Evolutionary conservation across 2,113 vertebrate genomes (phyloP), one percentile per base, ranked within the genome.

Genomic region (Myodes glareolus): DNA sequence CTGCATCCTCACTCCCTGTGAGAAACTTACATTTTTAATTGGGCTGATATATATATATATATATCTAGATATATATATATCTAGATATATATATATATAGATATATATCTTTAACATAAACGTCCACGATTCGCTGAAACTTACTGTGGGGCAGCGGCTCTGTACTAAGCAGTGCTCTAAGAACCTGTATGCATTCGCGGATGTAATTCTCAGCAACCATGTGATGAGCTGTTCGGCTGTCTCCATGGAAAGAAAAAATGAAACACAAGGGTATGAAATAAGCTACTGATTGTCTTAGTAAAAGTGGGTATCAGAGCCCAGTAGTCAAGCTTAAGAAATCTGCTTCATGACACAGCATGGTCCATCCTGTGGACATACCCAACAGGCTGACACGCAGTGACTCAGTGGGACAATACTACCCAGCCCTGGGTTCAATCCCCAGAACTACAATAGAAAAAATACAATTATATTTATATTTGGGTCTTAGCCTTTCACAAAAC

Each of bases 101-200:
- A 29, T 27, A 42, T 45, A 19, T 63, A 45, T 65, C 5, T 3
- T n/a, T 25, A 68, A 77, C 25, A 0, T 31, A 0, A 14, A 50
- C 95, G 63, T 77, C 23, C 67, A 50, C 85, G 65, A 47, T 47
- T 33, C 52, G 25, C 17, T 70, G 42, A 61, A 88, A 39, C 10
- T 7, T 58, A 9, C 4, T 5, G 29, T 6, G 25, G 19, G 5
- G 5, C 3, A 36, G 42, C 27, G 76, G 13, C 29, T 58, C 29
- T 31, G 23, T 42, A 73, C 16, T 72, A 95, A 47, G 31, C 27
- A 8, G 2, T 33, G 27, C 78, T 73, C 67, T 90, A 27, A 58
- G 52, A 80, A 10, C 47, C 73, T 5, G 67, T 73, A n/a, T 3
- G 0, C 55, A 11, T 31, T 52, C 27, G 21, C 25, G 90, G 16